Conservation (phyloP, 2,797 vertebrate genomes). For the Pterois miles region DNA sequence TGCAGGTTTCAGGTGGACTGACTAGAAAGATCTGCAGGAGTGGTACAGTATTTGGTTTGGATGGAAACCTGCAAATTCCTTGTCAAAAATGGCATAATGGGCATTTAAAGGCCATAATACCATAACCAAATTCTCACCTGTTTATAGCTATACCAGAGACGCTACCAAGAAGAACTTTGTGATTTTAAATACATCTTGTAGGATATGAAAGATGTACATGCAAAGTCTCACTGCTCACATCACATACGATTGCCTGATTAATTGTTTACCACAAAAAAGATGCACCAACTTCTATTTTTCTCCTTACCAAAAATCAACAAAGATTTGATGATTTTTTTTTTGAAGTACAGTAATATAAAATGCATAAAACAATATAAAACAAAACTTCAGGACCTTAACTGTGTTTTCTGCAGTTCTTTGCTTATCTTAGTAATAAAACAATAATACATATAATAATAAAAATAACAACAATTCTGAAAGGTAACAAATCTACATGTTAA, state of each 20-base stretch:
- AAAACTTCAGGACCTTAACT: background rate
- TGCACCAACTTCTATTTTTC: too few species aligned
- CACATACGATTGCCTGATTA: background rate
- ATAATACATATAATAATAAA: background rate
- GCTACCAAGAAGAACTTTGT: background rate
- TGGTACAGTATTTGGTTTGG: background rate
- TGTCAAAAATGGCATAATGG: background rate
- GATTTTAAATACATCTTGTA: background rate
- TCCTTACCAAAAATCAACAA: too few species aligned
- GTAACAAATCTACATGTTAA: conserved; percentile 19
- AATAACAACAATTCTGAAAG: background rate
- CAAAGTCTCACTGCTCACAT: background rate
- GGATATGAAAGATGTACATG: background rate
- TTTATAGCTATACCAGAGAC: background rate
- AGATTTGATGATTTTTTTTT: background rate
- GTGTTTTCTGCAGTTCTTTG: background rate
- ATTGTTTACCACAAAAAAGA: background rate
- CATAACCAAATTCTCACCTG: background rate
- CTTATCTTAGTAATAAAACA: background rate
- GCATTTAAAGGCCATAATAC: background rate
- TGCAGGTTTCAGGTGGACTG: background rate
- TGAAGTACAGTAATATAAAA: background rate
- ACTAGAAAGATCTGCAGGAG: background rate
- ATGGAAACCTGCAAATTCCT: background rate
- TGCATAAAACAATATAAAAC: background rate